Evolutionary conservation across 2,113 vertebrate species (phyloP), one percentile per base, ranked within the genome.

Genomic region (Sarotherodon lohbergeri): DNA sequence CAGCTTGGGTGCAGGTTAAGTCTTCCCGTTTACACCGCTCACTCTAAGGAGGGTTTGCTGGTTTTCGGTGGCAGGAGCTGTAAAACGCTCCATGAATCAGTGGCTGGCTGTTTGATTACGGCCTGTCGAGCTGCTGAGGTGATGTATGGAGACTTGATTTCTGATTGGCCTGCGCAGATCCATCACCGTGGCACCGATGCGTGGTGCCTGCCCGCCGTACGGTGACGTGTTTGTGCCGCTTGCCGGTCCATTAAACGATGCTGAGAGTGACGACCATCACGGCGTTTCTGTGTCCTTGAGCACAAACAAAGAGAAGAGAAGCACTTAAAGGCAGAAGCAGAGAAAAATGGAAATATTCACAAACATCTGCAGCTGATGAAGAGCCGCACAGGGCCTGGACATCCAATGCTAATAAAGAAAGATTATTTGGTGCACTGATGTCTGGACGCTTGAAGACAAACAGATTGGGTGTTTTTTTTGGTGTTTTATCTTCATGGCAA

Each of bases 161-260:
- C 13, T 83, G 88, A 81, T 86, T 52, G 68, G 16, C 55, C 82
- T 54, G 71, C 19, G 29, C 61, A 32, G 63, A 86, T 86, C 68
- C 85, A 78, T 82, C 78, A 84, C 36, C 6, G 9, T n/a, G 71
- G 48, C 27, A 12, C 48, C 16, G n/a, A 61, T 50, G 83, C 43
- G 54, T 46, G 81, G 6, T 8, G 82, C 80, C 57, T 36, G 48
- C 61, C 59, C 4, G 39, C 11, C 7, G 43, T n/a, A 12, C 3
- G 29, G 7, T 34, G 34, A 59, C 54, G 80, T 88, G 80, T 88
- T 90, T 89, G 66, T 86, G 39, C 61, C 6, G 83, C 84, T 88
- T 86, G 48, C 50, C n/a, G 86, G 27, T 56, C 84, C 91, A 88
- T 93, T 92, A 93, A 88, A 86, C 68, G 16, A 3, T 29, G 9